A percentile compares a stretch with the other conserved stretches of the same genome.
These are phyloP conservation scores for Zootoca vivipara DNA, from an alignment of 2,113 vertebrate genomes.

Conservation along the genomic window DNA sequence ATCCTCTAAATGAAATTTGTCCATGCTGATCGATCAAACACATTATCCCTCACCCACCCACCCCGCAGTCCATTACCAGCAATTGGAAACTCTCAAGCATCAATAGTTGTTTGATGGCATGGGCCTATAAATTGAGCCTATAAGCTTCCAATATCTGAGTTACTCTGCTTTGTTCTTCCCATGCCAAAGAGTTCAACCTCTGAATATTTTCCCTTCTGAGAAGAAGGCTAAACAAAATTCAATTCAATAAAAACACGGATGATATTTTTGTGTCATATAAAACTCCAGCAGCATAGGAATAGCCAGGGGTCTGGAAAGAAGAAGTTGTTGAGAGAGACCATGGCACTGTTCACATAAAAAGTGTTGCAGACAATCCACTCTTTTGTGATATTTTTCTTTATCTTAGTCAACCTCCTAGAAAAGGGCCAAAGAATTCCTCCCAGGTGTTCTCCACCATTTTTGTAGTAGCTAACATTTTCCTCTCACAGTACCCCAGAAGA, in stretches of 20 bases:
- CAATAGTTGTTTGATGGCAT: constrained; percentile 88
- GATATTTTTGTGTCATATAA: background rate
- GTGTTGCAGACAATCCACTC: background rate
- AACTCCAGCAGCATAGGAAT: background rate
- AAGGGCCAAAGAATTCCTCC: too few species aligned
- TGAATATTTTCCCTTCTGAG: constrained; percentile 41
- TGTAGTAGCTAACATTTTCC: too few species aligned
- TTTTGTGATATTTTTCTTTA: background rate
- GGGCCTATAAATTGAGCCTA: constrained; percentile 78
- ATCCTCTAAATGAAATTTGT: constrained; percentile 99
- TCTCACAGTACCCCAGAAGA: too few species aligned
- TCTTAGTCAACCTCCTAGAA: too few species aligned
- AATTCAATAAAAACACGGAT: constrained; percentile 36
- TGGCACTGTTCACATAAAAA: background rate
- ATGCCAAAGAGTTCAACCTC: background rate
- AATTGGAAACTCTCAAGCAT: constrained; percentile 89
- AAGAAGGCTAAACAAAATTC: constrained; percentile 49
- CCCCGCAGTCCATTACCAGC: constrained; percentile 89
- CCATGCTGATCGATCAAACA: constrained; percentile 99
- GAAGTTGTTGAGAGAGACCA: background rate
- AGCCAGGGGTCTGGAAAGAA: accelerated
- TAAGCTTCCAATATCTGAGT: constrained; percentile 62
- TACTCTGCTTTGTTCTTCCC: constrained; percentile 3
- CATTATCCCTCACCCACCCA: constrained; percentile 89
- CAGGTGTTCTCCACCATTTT: too few species aligned